Conservation (phyloP, 2,113 vertebrate species). For the Xiphias gladius region DNA sequence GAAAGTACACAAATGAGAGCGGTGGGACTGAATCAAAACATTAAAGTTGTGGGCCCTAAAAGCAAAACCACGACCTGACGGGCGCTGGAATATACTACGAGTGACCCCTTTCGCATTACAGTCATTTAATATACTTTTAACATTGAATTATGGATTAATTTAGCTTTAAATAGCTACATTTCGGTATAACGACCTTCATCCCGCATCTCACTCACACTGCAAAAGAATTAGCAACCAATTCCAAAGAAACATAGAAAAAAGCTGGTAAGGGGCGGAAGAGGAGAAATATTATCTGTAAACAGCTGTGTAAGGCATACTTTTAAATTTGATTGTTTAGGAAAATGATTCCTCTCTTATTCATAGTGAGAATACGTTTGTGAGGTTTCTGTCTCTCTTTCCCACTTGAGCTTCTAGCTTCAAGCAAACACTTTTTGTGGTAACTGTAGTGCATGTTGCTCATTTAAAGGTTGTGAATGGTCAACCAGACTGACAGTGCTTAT, state of each 20-base stretch:
- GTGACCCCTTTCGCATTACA: not conserved
- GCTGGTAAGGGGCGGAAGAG: too few relatives aligned
- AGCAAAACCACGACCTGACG: not conserved
- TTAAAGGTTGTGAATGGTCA: slow-evolving; percentile 31
- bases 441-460: slow-evolving; percentile 9
- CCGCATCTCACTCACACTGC: too few relatives aligned
- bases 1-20: not conserved
- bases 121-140: too few relatives aligned
- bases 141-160: too few relatives aligned
- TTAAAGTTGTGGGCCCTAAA: not conserved
- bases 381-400: slow-evolving; percentile 10
- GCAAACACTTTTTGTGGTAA: not conserved
- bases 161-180: too few relatives aligned
- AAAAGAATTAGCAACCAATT: too few relatives aligned
- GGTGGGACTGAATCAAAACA: too few relatives aligned
- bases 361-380: not conserved
- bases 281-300: not conserved
- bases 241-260: not conserved
- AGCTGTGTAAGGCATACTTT: not conserved
- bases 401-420: not conserved
- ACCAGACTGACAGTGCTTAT: not conserved
- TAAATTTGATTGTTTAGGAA: not conserved
- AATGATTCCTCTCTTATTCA: slow-evolving; percentile 1
- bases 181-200: too few relatives aligned
- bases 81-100: not conserved